Evolutionary conservation across 2,797 vertebrate genomes (phyloP), one percentile per base, ranked within the genome.

Genomic region (Microchirus variegatus): DNA sequence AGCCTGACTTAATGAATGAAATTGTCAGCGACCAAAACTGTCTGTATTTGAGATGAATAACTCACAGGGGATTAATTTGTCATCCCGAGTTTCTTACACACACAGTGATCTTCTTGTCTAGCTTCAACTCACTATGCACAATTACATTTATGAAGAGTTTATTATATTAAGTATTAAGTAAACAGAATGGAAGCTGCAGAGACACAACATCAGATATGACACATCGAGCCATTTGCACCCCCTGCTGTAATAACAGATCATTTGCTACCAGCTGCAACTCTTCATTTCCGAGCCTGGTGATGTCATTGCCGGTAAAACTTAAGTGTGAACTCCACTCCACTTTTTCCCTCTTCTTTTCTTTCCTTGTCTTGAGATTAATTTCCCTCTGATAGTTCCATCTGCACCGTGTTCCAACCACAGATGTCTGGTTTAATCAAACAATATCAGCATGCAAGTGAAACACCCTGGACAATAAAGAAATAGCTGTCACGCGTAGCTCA

Each of bases 371-470:
- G 53, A 66, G 59, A 72, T 77, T 67, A 41, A 68, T 84, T 75
- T 77, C 73, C 58, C 48, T 77, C 36, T 69, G 73, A 79, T 81
- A 67, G 65, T 68, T 85, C 70, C 50, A 79, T 81, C 72, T 56
- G 37, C 80, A 79, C 48, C 51, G 45, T 42, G 58, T 53, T 52
- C 51, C 51, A 17, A 13, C 18, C 58, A 75, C 55, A 80, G 78
- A 81, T 78, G 82, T 68, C 78, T 83, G 61, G 66, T 71, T 73
- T 63, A 89, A 81, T 85, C 76, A 87, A 72, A 82, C 75, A 41
- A 73, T 72, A 84, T 83, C 81, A 82, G 65, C 73, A 75, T 79
- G 81, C 73, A 70, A 85, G 80, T 73, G 75, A 84, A 87, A 80
- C 70, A 70, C 74, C 49, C 65, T 14, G 40, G 62, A 82, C 26